phyloP scores from a whole-genome alignment of 2,888 invertebrate genomes.

The Lochmaea crataegi region DNA sequence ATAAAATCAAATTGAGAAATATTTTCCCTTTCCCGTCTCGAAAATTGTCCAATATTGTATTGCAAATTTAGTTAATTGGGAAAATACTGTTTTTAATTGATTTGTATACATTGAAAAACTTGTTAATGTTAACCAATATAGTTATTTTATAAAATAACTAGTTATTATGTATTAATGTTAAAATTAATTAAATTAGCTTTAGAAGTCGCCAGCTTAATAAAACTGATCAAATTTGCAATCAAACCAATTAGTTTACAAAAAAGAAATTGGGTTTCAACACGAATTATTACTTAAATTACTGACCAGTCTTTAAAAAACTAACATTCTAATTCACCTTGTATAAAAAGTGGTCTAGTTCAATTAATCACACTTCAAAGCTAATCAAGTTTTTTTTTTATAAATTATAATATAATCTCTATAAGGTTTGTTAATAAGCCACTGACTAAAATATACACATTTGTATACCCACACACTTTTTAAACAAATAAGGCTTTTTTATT shows the following conservation, averaged over 20 bases:
- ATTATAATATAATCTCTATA: slow-evolving; percentile 1
- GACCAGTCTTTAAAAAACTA: slow-evolving; percentile 2
- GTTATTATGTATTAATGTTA: too few species aligned
- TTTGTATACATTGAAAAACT: too few species aligned
- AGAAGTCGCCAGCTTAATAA: neutral
- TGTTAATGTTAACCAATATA: too few species aligned
- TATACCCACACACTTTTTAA: neutral
- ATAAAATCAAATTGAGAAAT: too few species aligned
- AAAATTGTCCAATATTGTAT: too few species aligned
- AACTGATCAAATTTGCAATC: neutral
- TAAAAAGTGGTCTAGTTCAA: slow-evolving; percentile 4
- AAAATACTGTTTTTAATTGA: too few species aligned
- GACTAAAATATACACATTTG: neutral
- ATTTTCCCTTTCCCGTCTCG: too few species aligned
- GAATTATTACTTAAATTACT: neutral
- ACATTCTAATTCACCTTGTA: slow-evolving; percentile 7
- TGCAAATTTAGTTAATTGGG: too few species aligned
- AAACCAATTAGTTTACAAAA: neutral
- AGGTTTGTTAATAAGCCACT: too few species aligned
- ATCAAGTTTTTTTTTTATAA: neutral
- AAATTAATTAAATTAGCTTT: too few species aligned
- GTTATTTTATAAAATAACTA: too few species aligned
- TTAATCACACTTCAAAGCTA: slow-evolving; percentile 1
- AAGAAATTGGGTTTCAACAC: neutral
- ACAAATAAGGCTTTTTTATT: neutral